These are phyloP conservation scores for Ctenopoma multispine DNA, from an alignment of 2,797 vertebrate genomes.

Conservation along the genomic window DNA sequence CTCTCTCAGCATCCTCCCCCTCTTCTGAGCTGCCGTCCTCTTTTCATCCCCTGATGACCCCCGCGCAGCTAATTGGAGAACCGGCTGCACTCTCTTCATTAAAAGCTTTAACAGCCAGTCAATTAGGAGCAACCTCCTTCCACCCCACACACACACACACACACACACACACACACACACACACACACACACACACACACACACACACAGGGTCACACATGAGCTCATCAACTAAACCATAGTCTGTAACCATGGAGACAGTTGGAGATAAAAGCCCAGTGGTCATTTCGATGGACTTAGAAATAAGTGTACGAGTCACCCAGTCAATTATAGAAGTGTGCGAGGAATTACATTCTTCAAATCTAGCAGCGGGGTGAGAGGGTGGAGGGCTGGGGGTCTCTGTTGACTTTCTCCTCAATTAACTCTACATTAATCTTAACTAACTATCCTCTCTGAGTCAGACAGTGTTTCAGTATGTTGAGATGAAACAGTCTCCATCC, in stretches of 20 bases:
- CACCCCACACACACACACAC: slow-evolving; percentile 32
- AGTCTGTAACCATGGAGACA: slow-evolving; percentile 64
- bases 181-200: neutral
- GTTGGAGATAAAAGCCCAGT: slow-evolving; percentile 59
- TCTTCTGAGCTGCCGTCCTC: slow-evolving; percentile 33
- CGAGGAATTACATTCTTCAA: slow-evolving; percentile 49
- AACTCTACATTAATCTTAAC: slow-evolving; percentile 49
- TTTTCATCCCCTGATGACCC: slow-evolving; percentile 57
- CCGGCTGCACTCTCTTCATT: slow-evolving; percentile 71
- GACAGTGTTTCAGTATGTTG: slow-evolving; percentile 11
- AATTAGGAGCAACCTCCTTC: slow-evolving; percentile 75
- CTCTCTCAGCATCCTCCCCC: neutral
- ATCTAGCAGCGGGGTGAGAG: slow-evolving; percentile 4
- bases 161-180: slow-evolving; percentile 28
- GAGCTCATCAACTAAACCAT: slow-evolving; percentile 35
- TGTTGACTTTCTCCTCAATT: slow-evolving; percentile 66
- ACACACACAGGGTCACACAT: slow-evolving; percentile 26
- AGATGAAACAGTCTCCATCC: neutral
- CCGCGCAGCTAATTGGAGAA: slow-evolving; percentile 70
- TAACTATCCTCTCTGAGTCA: slow-evolving; percentile 35
- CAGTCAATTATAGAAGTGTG: slow-evolving; percentile 65
- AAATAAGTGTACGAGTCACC: slow-evolving; percentile 60
- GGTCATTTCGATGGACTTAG: slow-evolving; percentile 60
- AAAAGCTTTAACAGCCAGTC: slow-evolving; percentile 78
- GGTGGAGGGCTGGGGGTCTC: neutral